Conservation (phyloP, 1,140 invertebrate species). For the Heliconius melpomene region DNA sequence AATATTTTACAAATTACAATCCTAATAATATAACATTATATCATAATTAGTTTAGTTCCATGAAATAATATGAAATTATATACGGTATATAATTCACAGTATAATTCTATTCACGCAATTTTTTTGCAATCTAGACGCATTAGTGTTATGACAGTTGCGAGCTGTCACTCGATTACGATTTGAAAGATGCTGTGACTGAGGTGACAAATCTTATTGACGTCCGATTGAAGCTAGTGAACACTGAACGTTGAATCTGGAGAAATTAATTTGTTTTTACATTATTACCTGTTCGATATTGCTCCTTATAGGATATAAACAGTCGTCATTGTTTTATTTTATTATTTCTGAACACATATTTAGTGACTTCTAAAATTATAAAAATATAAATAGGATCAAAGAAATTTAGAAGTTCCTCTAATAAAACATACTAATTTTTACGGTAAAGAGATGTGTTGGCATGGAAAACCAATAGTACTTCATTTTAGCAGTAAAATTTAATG, state of each 20-base stretch:
- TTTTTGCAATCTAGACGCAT: background rate
- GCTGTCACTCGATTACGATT: background rate
- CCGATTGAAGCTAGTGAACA: background rate
- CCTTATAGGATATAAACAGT: background rate
- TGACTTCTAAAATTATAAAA: background rate
- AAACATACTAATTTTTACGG: constrained; percentile 32
- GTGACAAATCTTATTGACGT: constrained; percentile 12
- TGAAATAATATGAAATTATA: background rate
- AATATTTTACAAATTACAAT: background rate
- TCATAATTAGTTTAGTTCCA: background rate
- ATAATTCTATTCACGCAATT: background rate
- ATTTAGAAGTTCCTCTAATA: constrained; percentile 23
- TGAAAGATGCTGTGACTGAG: constrained; percentile 6
- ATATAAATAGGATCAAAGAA: background rate
- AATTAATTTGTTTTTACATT: background rate
- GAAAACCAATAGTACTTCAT: constrained; percentile 31
- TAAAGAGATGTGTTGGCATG: constrained; percentile 53
- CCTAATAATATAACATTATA: background rate
- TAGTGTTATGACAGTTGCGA: background rate
- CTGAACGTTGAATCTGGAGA: background rate
- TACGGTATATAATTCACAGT: background rate
- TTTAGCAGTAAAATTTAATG: constrained; percentile 39
- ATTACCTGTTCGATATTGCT: background rate
- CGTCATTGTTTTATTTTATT: background rate
- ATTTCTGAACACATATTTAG: background rate